These are phyloP conservation scores for Caranx ignobilis DNA, from an alignment of 2,113 vertebrate species.

Conservation along the genomic window DNA sequence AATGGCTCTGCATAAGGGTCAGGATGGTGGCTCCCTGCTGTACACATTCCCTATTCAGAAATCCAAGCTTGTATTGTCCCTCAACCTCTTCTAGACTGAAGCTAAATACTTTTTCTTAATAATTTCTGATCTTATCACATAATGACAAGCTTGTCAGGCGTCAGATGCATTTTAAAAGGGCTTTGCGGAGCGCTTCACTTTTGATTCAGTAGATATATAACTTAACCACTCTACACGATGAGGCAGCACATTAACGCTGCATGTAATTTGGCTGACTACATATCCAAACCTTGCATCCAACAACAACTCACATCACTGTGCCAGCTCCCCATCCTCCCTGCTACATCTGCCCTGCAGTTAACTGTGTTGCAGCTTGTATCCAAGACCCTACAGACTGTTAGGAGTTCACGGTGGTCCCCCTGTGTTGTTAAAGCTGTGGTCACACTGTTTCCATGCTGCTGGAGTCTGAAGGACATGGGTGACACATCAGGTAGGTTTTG, in stretches of 20 bases:
- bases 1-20: constrained; percentile 15
- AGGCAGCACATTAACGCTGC: neutral
- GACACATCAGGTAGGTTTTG: neutral
- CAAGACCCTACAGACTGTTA: neutral
- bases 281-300: neutral
- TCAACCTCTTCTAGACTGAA: neutral
- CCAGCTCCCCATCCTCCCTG: neutral
- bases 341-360: neutral
- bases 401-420: neutral
- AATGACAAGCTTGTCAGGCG: neutral
- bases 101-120: neutral
- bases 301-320: neutral
- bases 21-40: neutral
- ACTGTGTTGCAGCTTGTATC: neutral
- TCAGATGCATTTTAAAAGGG: constrained; percentile 9
- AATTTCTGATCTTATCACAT: neutral
- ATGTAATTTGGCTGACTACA: neutral
- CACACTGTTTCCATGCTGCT: neutral
- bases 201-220: neutral
- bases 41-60: constrained; percentile 9
- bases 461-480: neutral
- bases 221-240: neutral
- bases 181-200: neutral
- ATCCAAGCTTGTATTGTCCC: neutral
- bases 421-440: neutral